Evolutionary conservation across 2,113 vertebrate species (phyloP).

Genomic region (Probosciger aterrimus): DNA sequence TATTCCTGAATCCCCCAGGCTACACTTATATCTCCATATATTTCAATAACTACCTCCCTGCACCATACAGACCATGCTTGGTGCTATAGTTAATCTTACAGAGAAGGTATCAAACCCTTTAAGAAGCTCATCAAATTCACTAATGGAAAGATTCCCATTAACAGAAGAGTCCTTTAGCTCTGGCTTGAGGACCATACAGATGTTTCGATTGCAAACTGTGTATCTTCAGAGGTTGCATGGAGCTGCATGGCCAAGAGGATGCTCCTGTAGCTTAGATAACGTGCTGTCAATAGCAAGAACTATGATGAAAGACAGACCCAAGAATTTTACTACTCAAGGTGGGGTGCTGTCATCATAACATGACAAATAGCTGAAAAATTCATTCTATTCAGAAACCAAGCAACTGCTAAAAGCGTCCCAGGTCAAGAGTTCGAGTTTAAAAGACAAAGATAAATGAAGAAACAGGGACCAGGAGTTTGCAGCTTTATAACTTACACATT

Average conservation of each 20-base stretch:
- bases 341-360: not conserved
- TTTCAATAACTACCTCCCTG: not conserved
- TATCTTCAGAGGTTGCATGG: not conserved
- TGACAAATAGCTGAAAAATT: not conserved
- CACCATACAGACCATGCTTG: not conserved
- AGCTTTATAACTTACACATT: not conserved
- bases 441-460: not conserved
- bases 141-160: not conserved
- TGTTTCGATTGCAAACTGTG: rapidly evolving
- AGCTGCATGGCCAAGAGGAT: not conserved
- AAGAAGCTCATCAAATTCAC: not conserved
- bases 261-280: not conserved
- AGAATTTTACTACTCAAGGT: rapidly evolving
- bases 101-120: not conserved
- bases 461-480: not conserved
- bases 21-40: not conserved
- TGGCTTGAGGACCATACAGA: not conserved
- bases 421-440: not conserved
- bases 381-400: not conserved
- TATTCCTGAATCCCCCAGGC: not conserved
- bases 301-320: not conserved
- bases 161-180: not conserved
- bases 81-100: not conserved
- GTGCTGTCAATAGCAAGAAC: too few species aligned
- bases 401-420: not conserved